Conservation (phyloP, 2,113 vertebrate species). For the Pteruthius melanotis region DNA sequence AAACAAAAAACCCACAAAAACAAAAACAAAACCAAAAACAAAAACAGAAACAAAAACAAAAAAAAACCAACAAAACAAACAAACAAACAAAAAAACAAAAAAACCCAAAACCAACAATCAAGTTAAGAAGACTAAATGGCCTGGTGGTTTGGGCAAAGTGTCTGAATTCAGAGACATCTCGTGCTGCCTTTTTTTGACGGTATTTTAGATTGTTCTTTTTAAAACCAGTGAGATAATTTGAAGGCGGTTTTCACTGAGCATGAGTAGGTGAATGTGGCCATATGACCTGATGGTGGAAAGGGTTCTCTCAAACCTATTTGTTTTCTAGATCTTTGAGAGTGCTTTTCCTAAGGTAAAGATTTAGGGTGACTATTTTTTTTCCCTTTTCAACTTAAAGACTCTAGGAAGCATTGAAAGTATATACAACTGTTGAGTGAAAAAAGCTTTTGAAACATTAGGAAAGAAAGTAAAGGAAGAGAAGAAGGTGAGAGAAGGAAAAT, state of each 20-base stretch:
- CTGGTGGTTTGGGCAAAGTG: background rate
- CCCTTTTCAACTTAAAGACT: background rate
- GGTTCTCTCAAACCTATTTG: background rate
- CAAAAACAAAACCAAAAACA: background rate
- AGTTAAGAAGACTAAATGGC: background rate
- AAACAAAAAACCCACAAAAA: background rate
- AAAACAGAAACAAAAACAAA: background rate
- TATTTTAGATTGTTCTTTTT: background rate
- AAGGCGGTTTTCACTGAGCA: background rate
- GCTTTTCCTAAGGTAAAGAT: background rate
- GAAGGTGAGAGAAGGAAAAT: background rate
- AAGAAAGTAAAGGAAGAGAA: background rate
- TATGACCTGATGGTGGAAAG: background rate
- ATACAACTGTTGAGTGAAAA: background rate
- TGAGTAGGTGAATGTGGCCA: background rate
- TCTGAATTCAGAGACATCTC: background rate
- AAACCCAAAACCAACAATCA: background rate
- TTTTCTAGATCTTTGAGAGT: background rate
- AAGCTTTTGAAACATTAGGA: background rate
- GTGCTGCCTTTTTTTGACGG: background rate
- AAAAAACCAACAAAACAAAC: background rate
- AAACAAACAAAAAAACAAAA: no score
- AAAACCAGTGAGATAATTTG: background rate
- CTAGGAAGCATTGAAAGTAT: background rate
- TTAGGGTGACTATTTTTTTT: background rate